Base-by-base conservation (phyloP, 2,797 vertebrate species). In the Gadopsis bispinosus region DNA sequence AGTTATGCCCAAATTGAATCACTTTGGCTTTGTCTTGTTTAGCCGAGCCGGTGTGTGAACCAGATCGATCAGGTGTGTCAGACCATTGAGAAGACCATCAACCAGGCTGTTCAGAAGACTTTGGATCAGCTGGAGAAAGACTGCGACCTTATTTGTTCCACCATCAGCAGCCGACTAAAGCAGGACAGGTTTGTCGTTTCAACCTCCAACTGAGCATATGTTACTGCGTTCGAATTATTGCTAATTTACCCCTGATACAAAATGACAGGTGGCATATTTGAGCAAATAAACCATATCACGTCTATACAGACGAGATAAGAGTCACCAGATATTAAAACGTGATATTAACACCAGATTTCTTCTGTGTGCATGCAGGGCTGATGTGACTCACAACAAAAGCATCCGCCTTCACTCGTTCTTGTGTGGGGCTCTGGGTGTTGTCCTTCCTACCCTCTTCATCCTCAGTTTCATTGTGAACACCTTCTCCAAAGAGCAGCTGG, bases 71-170 rank as follows among this genome's bases (percentile, higher is more conserved):
- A 87, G 5, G 91, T 96, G 82, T 96, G 96, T 84, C 91, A 94
- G 83, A 96, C 95, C 43, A 95, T 96, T 47, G 96, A 96, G 91
- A 96, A 96, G 87, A 95, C 92, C 85, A 96, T 96, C 83, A 95
- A 95, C 92, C 95, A 96, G 91, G 94, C 95, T 0, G 94, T 96
- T 61, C 95, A 96, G 91, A 96, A 95, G 88, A 96, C 94, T 9
- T 77, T 96, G 80, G 85, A 96, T 87, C 95, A 96, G 88, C 93
- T 96, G 87, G 96, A 96, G 89, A 96, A 94, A 84, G 95, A 96
- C 86, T 94, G 92, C 59, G 91, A 95, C 84, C 89, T 95, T 6
- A 94, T 96, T 81, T 92, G 88, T 82, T 91, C 91, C 31, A 94
- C 93, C 31, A 94, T 96, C 83, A 89, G 51, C 88, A 90, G 76